Percentiles rank a stretch among this genome's conserved stretches.
phyloP scores from a whole-genome alignment of 1,140 invertebrate species.

The Pseudomyrmex concolor region DNA sequence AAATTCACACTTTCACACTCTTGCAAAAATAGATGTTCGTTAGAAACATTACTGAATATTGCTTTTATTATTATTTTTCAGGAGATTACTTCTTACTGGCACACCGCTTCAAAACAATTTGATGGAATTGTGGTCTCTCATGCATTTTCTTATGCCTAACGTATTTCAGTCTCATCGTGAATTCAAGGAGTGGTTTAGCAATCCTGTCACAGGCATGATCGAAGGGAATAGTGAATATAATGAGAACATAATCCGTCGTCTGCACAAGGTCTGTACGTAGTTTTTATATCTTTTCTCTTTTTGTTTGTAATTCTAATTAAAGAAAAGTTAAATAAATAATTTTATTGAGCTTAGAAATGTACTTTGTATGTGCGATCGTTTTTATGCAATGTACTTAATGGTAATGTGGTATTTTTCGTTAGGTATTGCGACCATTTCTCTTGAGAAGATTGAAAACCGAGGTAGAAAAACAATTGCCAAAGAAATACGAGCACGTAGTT shows the following conservation, averaged over 20 bases:
- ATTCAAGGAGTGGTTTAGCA: conserved; percentile 99
- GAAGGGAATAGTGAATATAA: conserved; percentile 98
- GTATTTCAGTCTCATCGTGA: conserved; percentile 99
- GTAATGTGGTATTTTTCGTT: conserved; percentile 68
- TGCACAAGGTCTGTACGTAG: conserved; percentile 94
- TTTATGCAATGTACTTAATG: background rate
- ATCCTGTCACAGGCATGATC: conserved; percentile 99
- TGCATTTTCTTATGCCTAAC: conserved; percentile 99
- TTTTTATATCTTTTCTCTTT: conserved; percentile 56
- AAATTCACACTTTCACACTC: too few species aligned
- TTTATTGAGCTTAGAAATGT: conserved; percentile 1
- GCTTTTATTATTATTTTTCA: conserved; percentile 80
- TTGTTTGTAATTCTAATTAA: conserved; percentile 19
- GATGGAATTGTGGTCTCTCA: conserved; percentile 99
- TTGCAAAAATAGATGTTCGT: too few species aligned
- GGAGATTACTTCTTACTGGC: conserved; percentile 97
- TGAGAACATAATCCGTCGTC: conserved; percentile 95
- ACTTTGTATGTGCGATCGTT: background rate
- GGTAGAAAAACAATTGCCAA: conserved; percentile 99
- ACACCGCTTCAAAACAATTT: conserved; percentile 99
- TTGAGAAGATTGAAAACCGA: conserved; percentile 97
- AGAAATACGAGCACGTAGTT: conserved; percentile 99
- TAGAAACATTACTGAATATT: background rate
- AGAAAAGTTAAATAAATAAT: background rate
- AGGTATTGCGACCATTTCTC: conserved; percentile 98